Evolutionary conservation across 2,888 invertebrate genomes (phyloP).

Genomic region (Metallyticus violacea): DNA sequence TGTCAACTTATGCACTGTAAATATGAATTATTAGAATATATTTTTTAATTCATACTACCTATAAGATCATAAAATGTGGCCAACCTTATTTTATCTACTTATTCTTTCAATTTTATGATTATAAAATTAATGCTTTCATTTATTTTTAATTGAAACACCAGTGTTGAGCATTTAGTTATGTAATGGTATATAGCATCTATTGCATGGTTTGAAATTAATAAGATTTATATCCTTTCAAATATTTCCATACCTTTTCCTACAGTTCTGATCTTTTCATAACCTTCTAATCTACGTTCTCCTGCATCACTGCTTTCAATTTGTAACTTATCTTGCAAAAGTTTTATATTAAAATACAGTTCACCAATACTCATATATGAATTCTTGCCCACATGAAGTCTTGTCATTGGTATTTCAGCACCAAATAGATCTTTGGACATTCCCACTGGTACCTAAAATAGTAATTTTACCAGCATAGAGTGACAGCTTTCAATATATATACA

Average conservation of each 20-base stretch:
- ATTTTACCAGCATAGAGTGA: too few species aligned
- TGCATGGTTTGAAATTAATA: too few species aligned
- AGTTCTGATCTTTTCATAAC: slow-evolving; percentile 58
- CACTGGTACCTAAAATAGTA: slow-evolving; percentile 38
- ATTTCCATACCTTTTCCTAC: slow-evolving; percentile 57
- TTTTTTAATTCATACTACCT: neutral
- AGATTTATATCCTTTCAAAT: neutral
- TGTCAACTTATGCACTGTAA: too few species aligned
- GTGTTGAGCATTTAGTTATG: too few species aligned
- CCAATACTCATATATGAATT: slow-evolving; percentile 34
- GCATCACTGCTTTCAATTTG: slow-evolving; percentile 22
- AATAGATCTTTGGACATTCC: slow-evolving; percentile 36
- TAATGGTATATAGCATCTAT: too few species aligned
- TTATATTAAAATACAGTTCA: slow-evolving; percentile 39
- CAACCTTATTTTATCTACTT: neutral
- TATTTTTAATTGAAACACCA: neutral
- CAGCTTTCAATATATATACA: too few species aligned
- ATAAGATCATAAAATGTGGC: neutral
- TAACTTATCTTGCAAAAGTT: slow-evolving; percentile 35
- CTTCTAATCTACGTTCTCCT: slow-evolving; percentile 36
- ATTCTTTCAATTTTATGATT: too few species aligned
- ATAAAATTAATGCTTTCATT: neutral
- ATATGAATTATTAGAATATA: too few species aligned
- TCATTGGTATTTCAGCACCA: slow-evolving; percentile 35
- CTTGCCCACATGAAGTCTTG: slow-evolving; percentile 13